Base-by-base conservation (phyloP, 2,113 vertebrate genomes). In the Pseudolaguvia tuberculata region DNA sequence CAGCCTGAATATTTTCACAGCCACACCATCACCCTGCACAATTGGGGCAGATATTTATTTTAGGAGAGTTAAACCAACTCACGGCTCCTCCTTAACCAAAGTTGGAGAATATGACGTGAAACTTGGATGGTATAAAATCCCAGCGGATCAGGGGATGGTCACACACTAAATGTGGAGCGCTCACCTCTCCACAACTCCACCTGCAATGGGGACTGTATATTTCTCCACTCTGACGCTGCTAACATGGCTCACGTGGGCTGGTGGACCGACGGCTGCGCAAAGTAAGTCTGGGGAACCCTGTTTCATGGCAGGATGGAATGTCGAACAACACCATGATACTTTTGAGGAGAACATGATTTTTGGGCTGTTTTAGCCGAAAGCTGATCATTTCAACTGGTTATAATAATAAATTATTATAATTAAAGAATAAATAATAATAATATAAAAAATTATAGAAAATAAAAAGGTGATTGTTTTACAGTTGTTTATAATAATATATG, bases 61-160 rank as follows among this genome's bases (percentile, higher is more conserved):
- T 57, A 25, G 48, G 55, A 31, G 77, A 65, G 61, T 66, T 74
- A 74, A 77, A 79, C 66, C 52, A 45, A 50, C 20, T 56, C 42
- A 21, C 11, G 50, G 45, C 81, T 70, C 72, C 81, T 63, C 81
- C 81, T 79, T 75, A 47, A 71, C 10, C 25, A 57, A 77, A 77
- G 8, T 25, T 61, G 2, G 11, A 56, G 39, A 73, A 50, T 25
- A 57, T 55, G 47, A 68, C 31, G 69, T 73, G 1, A 66, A 67
- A 50, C 63, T 66, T 45, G 20, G 29, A 52, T 47, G 53, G 69
- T 81, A 85, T 85, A 85, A 83, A 25, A 56, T 29, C 23, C n/a
- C 56, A 57, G 11, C 6, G 56, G 7, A 45, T 23, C 7, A 25
- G 9, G 3, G 12, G 4, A 31, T n/a, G 62, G 45, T 73, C 72